Base-by-base conservation (phyloP, 2,113 vertebrate genomes). In the Alligator sinensis region DNA sequence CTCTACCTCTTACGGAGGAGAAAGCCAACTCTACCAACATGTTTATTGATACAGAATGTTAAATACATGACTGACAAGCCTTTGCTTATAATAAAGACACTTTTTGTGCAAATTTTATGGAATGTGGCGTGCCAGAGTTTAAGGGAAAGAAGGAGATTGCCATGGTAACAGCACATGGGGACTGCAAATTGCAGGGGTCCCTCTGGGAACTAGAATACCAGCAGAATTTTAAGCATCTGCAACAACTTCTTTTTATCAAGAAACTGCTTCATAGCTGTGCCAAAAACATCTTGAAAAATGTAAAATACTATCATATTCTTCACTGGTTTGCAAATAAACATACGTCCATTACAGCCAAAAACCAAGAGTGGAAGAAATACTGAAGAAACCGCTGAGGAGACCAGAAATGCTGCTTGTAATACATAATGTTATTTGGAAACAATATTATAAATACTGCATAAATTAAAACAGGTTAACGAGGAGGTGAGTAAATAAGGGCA, bases 41-140 rank as follows among this genome's bases (percentile, higher is more conserved):
- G 80, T 92, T 97, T 97, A 96, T 93, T 95, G 96, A 93, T 89
- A 77, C 95, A 95, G 95, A 92, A 93, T 61, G 66, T 84, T 91
- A 58, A 75, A 60, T 88, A 90, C 93, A 94, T 88, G 95, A 80
- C 84, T 80, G 92, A 77, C 25, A 28, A 84, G 93, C 30, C 92
- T 95, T 90, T 74, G 89, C 96, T 79, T 38, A 57, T 59, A 91
- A 96, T 92, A 94, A 87, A 94, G 93, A 13, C 60, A 54, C 58
- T 87, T 94, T 94, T 91, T 76, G 86, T 89, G 91, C 90, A 80
- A 80, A 77, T 93, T 93, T 90, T 9, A 58, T 6, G 93, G 96
- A 93, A 96, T 58, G 95, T 1, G 2, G 94, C 22, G 1, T 84
- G 92, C 94, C 76, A 80, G 88, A 95, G 84, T 27, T 92, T 79